Conservation (phyloP, 2,888 invertebrate species). For the Tridacna crocea region DNA sequence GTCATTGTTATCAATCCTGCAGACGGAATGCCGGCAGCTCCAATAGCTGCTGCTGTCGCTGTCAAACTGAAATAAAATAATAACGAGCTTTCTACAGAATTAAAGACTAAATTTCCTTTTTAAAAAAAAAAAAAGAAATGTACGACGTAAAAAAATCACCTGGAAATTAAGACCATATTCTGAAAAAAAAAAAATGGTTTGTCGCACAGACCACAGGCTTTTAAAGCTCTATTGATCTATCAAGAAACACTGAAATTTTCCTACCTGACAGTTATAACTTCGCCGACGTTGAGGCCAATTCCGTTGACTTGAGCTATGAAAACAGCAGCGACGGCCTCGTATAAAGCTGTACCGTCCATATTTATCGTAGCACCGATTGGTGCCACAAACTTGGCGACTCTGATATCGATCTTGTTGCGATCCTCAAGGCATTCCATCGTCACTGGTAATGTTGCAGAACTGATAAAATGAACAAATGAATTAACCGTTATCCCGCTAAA, state of each 20-base stretch:
- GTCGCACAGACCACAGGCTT: neutral
- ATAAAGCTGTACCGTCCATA: constrained; percentile 86
- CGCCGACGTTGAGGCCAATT: constrained; percentile 91
- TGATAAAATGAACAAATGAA: constrained; percentile 80
- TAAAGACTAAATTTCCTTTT: neutral
- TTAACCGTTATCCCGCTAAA: no score
- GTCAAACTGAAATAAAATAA: constrained; percentile 89
- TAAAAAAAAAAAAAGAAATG: neutral
- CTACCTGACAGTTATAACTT: constrained; percentile 94
- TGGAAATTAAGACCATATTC: neutral
- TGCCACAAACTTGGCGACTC: constrained; percentile 93
- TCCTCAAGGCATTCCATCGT: constrained; percentile 95
- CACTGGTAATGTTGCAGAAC: constrained; percentile 94
- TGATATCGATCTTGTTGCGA: constrained; percentile 91
- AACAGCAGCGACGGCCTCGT: constrained; percentile 93
- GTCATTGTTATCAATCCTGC: constrained; percentile 96
- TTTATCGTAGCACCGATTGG: constrained; percentile 93
- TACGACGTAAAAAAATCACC: neutral
- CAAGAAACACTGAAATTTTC: no score
- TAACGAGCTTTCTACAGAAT: neutral
- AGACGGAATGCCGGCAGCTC: constrained; percentile 98
- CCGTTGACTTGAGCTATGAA: constrained; percentile 95
- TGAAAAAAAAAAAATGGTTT: neutral
- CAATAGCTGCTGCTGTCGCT: constrained; percentile 98
- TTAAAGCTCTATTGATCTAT: no score